These are phyloP conservation scores for Notothenia coriiceps DNA, from an alignment of 2,113 vertebrate species.

Conservation along the genomic window DNA sequence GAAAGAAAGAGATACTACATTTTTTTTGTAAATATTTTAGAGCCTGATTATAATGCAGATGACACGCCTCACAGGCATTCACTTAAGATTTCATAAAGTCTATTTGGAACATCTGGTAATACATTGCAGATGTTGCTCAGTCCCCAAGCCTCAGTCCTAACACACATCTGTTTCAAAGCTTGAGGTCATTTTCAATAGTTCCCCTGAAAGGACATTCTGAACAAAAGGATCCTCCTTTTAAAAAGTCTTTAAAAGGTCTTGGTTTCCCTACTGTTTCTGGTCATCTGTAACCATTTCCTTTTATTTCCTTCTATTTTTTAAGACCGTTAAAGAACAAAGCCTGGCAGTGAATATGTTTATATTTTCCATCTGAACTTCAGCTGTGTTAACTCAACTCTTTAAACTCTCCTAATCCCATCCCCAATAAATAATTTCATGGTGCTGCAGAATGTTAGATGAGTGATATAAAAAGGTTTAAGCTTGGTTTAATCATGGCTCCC, in stretches of 20 bases:
- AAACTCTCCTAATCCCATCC: neutral
- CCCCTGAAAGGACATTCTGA: neutral
- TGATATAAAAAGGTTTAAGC: slow-evolving; percentile 12
- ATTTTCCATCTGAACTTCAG: neutral
- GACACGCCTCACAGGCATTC: neutral
- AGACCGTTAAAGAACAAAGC: neutral
- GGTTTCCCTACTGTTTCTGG: neutral
- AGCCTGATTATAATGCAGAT: neutral
- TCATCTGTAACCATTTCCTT: neutral
- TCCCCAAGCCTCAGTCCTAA: neutral
- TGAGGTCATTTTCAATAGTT: neutral
- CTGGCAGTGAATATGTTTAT: slow-evolving; percentile 4
- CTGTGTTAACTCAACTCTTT: neutral
- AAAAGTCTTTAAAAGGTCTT: neutral
- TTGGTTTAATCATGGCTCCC: neutral
- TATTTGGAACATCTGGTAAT: neutral
- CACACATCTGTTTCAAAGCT: neutral
- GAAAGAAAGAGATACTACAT: neutral
- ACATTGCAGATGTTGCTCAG: neutral
- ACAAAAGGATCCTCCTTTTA: neutral
- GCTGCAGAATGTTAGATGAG: slow-evolving; percentile 18
- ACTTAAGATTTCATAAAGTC: too few relatives aligned
- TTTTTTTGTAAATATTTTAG: neutral
- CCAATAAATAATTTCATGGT: neutral
- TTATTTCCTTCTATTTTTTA: neutral